Percentiles rank a stretch among this genome's conserved stretches.
phyloP scores from a whole-genome alignment of 2,797 vertebrate species.

The Prunella strophiata region DNA sequence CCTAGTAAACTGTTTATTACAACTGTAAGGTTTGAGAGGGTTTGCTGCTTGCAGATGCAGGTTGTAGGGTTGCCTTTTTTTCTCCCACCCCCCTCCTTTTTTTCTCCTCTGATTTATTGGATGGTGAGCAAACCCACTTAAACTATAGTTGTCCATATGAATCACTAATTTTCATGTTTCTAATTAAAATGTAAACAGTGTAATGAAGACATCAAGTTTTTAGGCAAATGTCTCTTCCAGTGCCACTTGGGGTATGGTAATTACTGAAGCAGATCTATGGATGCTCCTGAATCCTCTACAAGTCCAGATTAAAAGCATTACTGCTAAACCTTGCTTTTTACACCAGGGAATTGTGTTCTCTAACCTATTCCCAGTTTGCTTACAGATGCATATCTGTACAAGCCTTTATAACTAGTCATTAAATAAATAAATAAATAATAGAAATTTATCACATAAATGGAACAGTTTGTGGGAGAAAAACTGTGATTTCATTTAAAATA shows the following conservation, averaged over 20 bases:
- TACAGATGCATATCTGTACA: constrained; percentile 74
- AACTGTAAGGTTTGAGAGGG: constrained; percentile 30
- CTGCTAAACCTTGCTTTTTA: constrained; percentile 91
- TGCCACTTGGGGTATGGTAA: constrained; percentile 98
- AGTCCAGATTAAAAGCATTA: constrained; percentile 98
- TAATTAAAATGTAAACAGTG: constrained; percentile 99
- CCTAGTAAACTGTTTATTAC: constrained; percentile 75
- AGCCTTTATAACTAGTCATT: constrained; percentile 73
- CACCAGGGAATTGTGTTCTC: constrained; percentile 90
- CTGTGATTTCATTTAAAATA: constrained; percentile 40
- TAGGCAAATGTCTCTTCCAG: constrained; percentile 90
- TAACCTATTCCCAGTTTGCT: constrained; percentile 88
- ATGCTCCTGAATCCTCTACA: constrained; percentile 91
- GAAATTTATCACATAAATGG: constrained; percentile 66
- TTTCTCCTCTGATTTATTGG: constrained; percentile 75
- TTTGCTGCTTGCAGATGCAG: not conserved
- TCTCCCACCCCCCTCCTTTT: rapidly evolving
- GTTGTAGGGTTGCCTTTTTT: not conserved
- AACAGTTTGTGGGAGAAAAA: constrained; percentile 25
- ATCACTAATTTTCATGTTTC: constrained; percentile 90
- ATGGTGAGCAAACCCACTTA: constrained; percentile 79
- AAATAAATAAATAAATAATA: constrained; percentile 56
- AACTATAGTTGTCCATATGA: constrained; percentile 81
- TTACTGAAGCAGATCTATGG: constrained; percentile 96
- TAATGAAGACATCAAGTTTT: constrained; percentile 98